Base-by-base conservation (phyloP, 2,888 invertebrate genomes). In the Lepidocyrtinus sp. region DNA sequence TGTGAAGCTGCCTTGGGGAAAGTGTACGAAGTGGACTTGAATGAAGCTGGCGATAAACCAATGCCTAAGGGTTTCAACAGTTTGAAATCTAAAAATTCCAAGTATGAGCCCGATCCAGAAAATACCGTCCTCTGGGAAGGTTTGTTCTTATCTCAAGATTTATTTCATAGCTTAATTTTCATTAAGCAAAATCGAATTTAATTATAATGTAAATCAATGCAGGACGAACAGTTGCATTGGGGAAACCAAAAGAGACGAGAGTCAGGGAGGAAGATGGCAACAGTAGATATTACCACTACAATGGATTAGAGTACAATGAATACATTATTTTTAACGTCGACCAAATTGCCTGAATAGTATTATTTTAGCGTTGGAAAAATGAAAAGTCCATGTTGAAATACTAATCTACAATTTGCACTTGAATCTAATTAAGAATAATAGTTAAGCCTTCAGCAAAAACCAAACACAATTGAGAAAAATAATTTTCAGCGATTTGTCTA, bases 1-100 rank as follows among this genome's bases (percentile, higher is more conserved):
- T 90, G 90, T 87, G 89, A 91, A 88, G 90, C 90, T 84, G 86
- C 87, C 17, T 59, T 87, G 19, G 86, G 87, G 0, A 86, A 85
- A 21, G 68, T 81, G 15, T 79, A 80, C 26, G 71, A 81, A 2
- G 82, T 85, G 0, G 72, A 81, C 0, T 61, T 79, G 46, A 17
- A 68, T n/a, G 67, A 74, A 12, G 69, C 68, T 22, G n/a, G 25
- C 17, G 69, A 65, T 9, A 46, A 61, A 22, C 46, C 24, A 9
- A 70, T 61, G 46, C 84, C 83, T 2, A 25, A 45, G 0, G 75
- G 67, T 3, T 85, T n/a, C 22, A 65, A 86, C 55, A 82, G 84
- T 67, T 65, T 85, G 3, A 82, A 83, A 78, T 85, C 86, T 7
- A 36, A 81, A 1, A 83, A 85, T 65, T 83, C 83, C 1, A 21